phyloP scores from a whole-genome alignment of 2,888 invertebrate genomes.

The Drosophila crucigera region DNA sequence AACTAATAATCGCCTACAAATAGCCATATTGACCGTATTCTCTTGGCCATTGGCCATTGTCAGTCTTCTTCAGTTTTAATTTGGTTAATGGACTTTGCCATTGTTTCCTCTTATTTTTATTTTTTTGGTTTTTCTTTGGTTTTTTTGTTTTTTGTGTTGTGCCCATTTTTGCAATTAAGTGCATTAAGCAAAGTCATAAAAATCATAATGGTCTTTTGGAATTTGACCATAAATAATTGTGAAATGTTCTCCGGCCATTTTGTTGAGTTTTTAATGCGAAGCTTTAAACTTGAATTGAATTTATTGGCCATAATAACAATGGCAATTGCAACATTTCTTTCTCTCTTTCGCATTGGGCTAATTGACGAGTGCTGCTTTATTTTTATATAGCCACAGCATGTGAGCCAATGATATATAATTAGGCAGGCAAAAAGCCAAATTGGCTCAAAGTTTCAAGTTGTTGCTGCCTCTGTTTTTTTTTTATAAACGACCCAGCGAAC shows the following conservation, averaged over 20 bases:
- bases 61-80: conserved; percentile 62
- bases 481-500: conserved; percentile 43
- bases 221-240: conserved; percentile 32
- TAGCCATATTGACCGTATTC: conserved; percentile 42
- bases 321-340: conserved; percentile 55
- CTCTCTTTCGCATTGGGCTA: conserved; percentile 39
- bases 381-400: conserved; percentile 38
- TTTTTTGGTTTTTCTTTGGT: background rate
- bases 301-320: conserved; percentile 21
- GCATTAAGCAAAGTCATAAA: conserved; percentile 67
- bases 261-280: conserved; percentile 57
- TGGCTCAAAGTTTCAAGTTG: conserved; percentile 44
- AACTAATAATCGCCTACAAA: conserved; percentile 21
- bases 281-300: conserved; percentile 42
- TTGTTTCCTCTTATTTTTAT: conserved; percentile 1
- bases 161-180: conserved; percentile 61
- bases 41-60: conserved; percentile 37
- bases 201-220: conserved; percentile 44
- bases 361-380: conserved; percentile 55
- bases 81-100: conserved; percentile 67
- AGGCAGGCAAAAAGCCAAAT: conserved; percentile 56
- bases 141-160: conserved; percentile 1
- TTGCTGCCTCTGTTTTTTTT: conserved; percentile 6
- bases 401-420: conserved; percentile 67
- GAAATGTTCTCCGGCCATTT: conserved; percentile 35